Evolutionary conservation across 2,113 vertebrate species (phyloP), one percentile per base, ranked within the genome.

Genomic region (Melanerpes formicivorus): DNA sequence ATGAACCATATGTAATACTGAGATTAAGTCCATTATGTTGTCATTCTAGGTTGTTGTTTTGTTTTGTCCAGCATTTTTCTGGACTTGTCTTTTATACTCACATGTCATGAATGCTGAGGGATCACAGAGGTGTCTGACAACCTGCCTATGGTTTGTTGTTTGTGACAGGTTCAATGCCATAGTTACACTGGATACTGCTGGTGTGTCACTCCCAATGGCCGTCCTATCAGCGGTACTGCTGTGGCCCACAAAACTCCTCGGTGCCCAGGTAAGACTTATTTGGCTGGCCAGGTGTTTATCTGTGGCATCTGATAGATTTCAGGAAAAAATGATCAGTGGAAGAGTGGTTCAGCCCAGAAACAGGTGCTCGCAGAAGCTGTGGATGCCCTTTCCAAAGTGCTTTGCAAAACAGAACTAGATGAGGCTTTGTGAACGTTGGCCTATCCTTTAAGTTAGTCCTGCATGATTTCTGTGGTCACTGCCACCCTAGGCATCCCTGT

Each of bases 101-200:
- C 2, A 0, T 82, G 52, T 75, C 29, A 11, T 27, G 18, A 87
- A 40, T 4, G 3, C 54, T 86, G 40, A 60, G 48, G 80, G 22
- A 14, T 78, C 75, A 48, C 23, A 84, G 29, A 52, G 10, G 1
- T 13, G 17, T 42, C 44, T 88, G 65, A 89, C 75, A 48, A 70
- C 58, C 30, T 93, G 80, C 19, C 22, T 2, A 0, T 77, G 70
- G 17, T 73, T 92, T 90, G 25, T 50, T 9, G 3, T 91, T 95
- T 95, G 62, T 56, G 65, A 54, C 97, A 99, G 99, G 98, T 99
- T 84, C 99, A 99, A 96, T 99, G 99, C 90, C 99, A 99, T 84
- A 99, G 99, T 96, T 99, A 99, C 96, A 99, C 99, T 7, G 99
- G 99, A 34, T 99, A 99, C 97, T 99, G 99, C 92, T 99, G 99